These are phyloP conservation scores for Menidia menidia DNA, from an alignment of 2,797 vertebrate species.

Conservation along the genomic window DNA sequence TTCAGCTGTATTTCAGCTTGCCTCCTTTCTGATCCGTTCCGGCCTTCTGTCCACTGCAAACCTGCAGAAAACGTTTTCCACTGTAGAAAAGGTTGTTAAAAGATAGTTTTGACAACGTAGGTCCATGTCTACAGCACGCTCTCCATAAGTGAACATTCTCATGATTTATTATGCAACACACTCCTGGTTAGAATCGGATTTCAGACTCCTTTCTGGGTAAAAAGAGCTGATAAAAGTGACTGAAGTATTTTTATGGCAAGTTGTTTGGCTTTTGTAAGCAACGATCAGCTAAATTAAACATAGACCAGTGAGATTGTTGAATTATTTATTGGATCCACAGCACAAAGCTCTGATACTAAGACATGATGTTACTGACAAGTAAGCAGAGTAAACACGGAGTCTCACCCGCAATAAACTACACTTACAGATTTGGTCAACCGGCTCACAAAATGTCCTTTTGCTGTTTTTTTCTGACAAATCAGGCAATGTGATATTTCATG, in stretches of 20 bases:
- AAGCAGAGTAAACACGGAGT: background rate
- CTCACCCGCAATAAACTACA: background rate
- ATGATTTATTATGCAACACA: too few relatives aligned
- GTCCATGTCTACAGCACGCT: background rate
- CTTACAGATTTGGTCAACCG: background rate
- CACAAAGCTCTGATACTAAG: background rate
- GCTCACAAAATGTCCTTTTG: background rate
- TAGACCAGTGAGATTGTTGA: background rate
- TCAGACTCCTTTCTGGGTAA: too few relatives aligned
- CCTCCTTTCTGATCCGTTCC: slow-evolving; percentile 20
- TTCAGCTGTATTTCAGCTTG: slow-evolving; percentile 23
- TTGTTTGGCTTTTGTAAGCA: background rate
- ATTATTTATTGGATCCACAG: background rate
- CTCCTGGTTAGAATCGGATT: too few relatives aligned
- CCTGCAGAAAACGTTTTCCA: background rate
- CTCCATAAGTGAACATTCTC: too few relatives aligned
- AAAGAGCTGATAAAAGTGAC: too few relatives aligned
- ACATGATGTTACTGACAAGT: background rate
- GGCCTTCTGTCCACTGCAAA: slow-evolving; percentile 10
- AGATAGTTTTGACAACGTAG: background rate
- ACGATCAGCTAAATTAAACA: background rate
- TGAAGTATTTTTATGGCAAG: too few relatives aligned
- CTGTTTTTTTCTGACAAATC: background rate
- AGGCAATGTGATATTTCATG: background rate
- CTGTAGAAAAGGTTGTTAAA: background rate